Base-by-base conservation (phyloP, 2,888 invertebrate species). In the Drosophila paranaensis region DNA sequence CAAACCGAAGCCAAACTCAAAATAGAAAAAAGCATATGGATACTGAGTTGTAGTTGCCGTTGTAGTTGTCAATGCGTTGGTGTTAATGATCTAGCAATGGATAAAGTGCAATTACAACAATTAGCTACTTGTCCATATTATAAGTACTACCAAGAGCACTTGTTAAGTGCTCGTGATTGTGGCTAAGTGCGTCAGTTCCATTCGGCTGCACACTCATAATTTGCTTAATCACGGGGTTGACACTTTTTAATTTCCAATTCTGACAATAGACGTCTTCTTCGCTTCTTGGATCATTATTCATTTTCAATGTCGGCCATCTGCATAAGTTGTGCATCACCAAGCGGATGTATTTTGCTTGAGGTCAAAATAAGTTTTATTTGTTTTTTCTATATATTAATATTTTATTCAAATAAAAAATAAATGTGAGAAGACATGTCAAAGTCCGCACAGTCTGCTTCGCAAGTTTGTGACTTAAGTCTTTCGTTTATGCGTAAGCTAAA, bases 1-100 rank as follows among this genome's bases (percentile, higher is more conserved):
- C 16, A 58, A 65, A 70, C 54, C 45, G 27, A 72, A 66, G 57
- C 33, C 33, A 50, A 62, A 30, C 14, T 14, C n/a, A 10, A 50
- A 35, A n/a, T 43, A 57, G 0, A 27, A 40, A 46, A 13, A 27
- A 11, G 8, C 16, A 37, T 13, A 50, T 45, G 53, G n/a, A 53
- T 63, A 45, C 11, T 43, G 46, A 45, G 57, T 57, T 20, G 20
- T 20, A n/a, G n/a, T n/a, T 62, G 30, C 50, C 68, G 57, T 71
- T 62, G 30, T 55, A 70, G 57, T 72, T 75, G 66, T 70, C 68
- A 71, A 72, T 79, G 69, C 74, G 79, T 71, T 69, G 73, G 77
- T 73, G 83, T 58, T 79, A 81, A 81, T 77, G 60, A 82, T 72
- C 71, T 45, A 57, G 71, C 77, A 83, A 77, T 76, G 71, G 56